phyloP scores from a whole-genome alignment of 2,797 vertebrate species.

The Balearica regulorum region DNA sequence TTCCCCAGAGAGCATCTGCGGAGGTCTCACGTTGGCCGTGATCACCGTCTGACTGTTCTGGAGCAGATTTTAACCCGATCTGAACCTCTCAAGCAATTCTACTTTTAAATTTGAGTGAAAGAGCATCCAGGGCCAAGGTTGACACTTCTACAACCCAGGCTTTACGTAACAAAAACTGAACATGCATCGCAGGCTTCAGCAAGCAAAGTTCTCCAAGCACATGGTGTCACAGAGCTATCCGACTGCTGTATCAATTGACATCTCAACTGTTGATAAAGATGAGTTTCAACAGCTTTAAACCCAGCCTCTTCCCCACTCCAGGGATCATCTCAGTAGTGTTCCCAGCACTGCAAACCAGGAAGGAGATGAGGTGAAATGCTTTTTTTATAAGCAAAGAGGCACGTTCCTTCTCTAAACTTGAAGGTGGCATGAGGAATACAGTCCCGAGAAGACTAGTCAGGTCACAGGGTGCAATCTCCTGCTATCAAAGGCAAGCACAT shows the following conservation, averaged over 20 bases:
- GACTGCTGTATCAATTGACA: not conserved
- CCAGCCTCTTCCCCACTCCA: not conserved
- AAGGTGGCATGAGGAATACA: not conserved
- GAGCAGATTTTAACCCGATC: not conserved
- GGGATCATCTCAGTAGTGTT: not conserved
- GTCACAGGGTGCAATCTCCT: not conserved
- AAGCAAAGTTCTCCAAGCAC: not conserved
- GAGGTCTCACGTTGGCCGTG: rapidly evolving
- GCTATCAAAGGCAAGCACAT: not conserved
- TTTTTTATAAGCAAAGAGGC: not conserved
- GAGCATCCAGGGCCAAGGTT: not conserved
- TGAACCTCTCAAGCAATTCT: not conserved
- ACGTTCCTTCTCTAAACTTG: not conserved
- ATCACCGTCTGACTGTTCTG: not conserved
- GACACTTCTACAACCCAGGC: not conserved
- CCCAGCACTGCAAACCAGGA: not conserved
- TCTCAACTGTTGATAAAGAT: not conserved
- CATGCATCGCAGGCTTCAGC: rapidly evolving
- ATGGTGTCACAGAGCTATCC: not conserved
- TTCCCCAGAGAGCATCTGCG: not conserved
- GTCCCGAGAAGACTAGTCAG: not conserved
- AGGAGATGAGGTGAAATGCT: not conserved
- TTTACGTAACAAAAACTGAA: rapidly evolving
- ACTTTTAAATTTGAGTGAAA: not conserved
- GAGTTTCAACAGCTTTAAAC: not conserved